A percentile compares a stretch with the other conserved stretches of the same genome.
phyloP scores from a whole-genome alignment of 2,797 vertebrate genomes.

The Allobates femoralis region DNA sequence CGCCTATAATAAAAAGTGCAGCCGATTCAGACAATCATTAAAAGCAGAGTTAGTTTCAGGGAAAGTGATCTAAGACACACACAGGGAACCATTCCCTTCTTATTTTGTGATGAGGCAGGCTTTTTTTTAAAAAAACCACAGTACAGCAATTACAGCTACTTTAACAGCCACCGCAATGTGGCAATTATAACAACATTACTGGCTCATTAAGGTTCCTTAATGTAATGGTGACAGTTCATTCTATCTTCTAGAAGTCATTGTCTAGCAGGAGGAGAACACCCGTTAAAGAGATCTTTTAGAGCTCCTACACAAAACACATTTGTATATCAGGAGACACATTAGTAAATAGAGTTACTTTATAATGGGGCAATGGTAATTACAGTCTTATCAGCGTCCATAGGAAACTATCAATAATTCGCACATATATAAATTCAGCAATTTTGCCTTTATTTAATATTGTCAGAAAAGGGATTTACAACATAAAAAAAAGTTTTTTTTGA shows the following conservation, averaged over 20 bases:
- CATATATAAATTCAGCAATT: slow-evolving; percentile 10
- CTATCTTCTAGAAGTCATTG: slow-evolving; percentile 43
- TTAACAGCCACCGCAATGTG: slow-evolving; percentile 50
- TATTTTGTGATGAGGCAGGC: slow-evolving; percentile 23
- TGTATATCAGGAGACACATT: slow-evolving; percentile 40
- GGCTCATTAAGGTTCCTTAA: slow-evolving; percentile 57
- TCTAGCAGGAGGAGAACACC: slow-evolving; percentile 31
- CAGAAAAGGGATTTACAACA: slow-evolving; percentile 1
- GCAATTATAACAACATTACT: slow-evolving; percentile 54
- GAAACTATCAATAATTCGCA: slow-evolving; percentile 13
- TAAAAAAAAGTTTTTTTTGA: not conserved
- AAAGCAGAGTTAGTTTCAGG: not conserved
- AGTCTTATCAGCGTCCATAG: slow-evolving; percentile 36
- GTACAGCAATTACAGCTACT: slow-evolving; percentile 51
- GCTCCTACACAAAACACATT: slow-evolving; percentile 37
- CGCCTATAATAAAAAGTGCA: slow-evolving; percentile 14
- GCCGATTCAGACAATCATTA: not conserved
- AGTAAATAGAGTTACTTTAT: slow-evolving; percentile 51
- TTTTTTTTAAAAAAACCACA: not conserved
- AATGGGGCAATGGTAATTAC: slow-evolving; percentile 51
- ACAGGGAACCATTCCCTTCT: slow-evolving; percentile 8
- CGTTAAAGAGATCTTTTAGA: slow-evolving; percentile 40
- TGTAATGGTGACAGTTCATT: slow-evolving; percentile 55
- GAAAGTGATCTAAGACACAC: slow-evolving; percentile 1
- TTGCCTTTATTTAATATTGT: slow-evolving; percentile 13